These are phyloP conservation scores for Agrotis segetum DNA, from an alignment of 2,888 invertebrate genomes.

Conservation along the genomic window DNA sequence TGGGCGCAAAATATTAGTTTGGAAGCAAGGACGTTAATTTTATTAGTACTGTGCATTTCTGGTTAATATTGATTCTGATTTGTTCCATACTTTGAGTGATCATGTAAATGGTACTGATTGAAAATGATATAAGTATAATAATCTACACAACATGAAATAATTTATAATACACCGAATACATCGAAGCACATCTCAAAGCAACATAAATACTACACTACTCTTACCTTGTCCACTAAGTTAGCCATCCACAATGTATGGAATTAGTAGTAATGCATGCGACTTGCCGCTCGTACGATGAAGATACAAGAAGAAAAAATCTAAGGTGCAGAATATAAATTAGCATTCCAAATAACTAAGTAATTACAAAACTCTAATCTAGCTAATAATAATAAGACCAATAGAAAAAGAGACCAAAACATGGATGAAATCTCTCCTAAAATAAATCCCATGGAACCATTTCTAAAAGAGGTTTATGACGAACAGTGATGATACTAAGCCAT, in stretches of 20 bases:
- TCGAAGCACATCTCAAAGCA: conserved; percentile 68
- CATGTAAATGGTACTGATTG: conserved; percentile 54
- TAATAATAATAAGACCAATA: conserved; percentile 82
- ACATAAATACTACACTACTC: conserved; percentile 70
- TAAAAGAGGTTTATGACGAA: conserved; percentile 83
- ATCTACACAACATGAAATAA: conserved; percentile 54
- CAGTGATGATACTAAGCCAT: conserved; percentile 89
- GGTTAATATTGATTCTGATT: conserved; percentile 32
- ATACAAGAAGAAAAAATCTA: conserved; percentile 85
- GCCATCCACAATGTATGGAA: conserved; percentile 68
- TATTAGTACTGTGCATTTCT: conserved; percentile 42
- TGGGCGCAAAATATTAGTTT: conserved; percentile 28
- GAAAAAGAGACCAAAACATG: conserved; percentile 85
- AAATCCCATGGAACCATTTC: conserved; percentile 81
- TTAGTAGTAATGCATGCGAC: conserved; percentile 78
- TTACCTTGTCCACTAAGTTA: conserved; percentile 73
- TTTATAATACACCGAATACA: conserved; percentile 67
- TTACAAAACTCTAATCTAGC: conserved; percentile 81
- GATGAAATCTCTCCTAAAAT: conserved; percentile 81
- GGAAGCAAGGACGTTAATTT: conserved; percentile 45
- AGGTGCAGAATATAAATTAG: conserved; percentile 87
- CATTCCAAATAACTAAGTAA: conserved; percentile 82
- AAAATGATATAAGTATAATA: conserved; percentile 46
- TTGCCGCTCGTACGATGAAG: conserved; percentile 80
- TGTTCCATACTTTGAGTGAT: conserved; percentile 49